Percentiles rank a stretch among this genome's conserved stretches.
These are phyloP conservation scores for Zaprionus bogoriensis DNA, from an alignment of 2,888 invertebrate genomes.

Conservation along the genomic window DNA sequence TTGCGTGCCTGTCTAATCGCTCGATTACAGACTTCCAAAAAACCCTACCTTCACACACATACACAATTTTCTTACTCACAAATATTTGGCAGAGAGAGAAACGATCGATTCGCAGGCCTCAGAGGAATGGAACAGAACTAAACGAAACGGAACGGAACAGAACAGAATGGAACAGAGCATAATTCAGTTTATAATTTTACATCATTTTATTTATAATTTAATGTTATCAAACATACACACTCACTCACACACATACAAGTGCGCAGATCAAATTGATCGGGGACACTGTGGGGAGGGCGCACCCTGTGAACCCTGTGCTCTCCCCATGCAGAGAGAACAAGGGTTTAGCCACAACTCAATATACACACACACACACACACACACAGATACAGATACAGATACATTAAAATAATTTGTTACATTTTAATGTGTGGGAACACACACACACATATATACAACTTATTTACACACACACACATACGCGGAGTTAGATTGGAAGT, in stretches of 20 bases:
- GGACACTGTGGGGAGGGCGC: background rate
- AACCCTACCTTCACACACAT: background rate
- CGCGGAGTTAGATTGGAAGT: constrained; percentile 3
- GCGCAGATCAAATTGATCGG: background rate
- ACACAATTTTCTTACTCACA: too few relatives aligned
- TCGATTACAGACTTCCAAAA: background rate
- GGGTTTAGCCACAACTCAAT: background rate
- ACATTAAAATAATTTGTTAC: background rate
- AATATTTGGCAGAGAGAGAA: constrained; percentile 30
- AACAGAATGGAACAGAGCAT: constrained; percentile 23
- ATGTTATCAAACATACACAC: constrained; percentile 37
- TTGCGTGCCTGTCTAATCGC: background rate
- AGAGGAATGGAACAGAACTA: background rate
- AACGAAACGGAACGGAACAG: constrained; percentile 22
- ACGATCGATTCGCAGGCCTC: background rate
- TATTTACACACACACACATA: constrained; percentile 35
- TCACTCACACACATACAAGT: background rate
- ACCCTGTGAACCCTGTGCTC: background rate
- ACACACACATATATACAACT: constrained; percentile 10
- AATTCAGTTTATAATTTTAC: background rate
- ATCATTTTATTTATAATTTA: constrained; percentile 33
- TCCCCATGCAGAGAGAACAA: too few relatives aligned
- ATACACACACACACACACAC: background rate
- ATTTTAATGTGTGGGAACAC: background rate
- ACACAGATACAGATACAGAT: constrained; percentile 2